Conservation (phyloP, 2,113 vertebrate species). For the Hydropotes inermis region DNA sequence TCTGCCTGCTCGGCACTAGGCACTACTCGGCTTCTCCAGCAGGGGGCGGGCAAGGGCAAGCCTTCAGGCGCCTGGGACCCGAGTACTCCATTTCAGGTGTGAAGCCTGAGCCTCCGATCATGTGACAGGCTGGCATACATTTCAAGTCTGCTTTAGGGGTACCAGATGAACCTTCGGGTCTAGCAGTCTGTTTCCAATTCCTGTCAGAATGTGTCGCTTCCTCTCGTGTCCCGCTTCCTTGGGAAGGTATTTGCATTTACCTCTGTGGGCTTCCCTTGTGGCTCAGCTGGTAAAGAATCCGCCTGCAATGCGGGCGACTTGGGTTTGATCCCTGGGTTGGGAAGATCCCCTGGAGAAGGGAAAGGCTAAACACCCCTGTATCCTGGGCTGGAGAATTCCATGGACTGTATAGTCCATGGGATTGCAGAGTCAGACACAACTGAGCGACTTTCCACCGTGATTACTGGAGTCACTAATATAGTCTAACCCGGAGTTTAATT, state of each 20-base stretch:
- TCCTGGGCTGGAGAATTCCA: neutral
- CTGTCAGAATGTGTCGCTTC: neutral
- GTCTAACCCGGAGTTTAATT: slow-evolving; percentile 45
- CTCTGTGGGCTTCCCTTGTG: neutral
- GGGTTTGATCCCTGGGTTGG: neutral
- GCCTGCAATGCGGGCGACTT: neutral
- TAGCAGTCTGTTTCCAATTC: slow-evolving; percentile 16
- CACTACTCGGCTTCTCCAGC: slow-evolving; percentile 11
- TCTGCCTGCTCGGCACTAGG: neutral
- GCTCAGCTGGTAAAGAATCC: neutral
- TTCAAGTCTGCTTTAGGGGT: slow-evolving; percentile 33
- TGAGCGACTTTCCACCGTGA: neutral
- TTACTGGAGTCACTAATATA: slow-evolving; percentile 47
- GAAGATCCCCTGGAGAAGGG: neutral
- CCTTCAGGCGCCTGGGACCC: fast-evolving
- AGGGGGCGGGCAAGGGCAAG: slow-evolving; percentile 2
- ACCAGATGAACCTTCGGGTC: neutral
- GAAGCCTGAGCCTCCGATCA: neutral
- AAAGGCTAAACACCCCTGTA: neutral
- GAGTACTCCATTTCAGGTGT: slow-evolving; percentile 54
- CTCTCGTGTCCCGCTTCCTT: neutral
- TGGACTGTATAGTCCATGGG: neutral
- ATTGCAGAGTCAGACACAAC: neutral
- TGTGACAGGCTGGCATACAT: neutral
- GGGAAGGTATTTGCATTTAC: slow-evolving; percentile 44